Evolutionary conservation across 2,888 invertebrate genomes (phyloP).

Genomic region (Epirrhoe alternata): DNA sequence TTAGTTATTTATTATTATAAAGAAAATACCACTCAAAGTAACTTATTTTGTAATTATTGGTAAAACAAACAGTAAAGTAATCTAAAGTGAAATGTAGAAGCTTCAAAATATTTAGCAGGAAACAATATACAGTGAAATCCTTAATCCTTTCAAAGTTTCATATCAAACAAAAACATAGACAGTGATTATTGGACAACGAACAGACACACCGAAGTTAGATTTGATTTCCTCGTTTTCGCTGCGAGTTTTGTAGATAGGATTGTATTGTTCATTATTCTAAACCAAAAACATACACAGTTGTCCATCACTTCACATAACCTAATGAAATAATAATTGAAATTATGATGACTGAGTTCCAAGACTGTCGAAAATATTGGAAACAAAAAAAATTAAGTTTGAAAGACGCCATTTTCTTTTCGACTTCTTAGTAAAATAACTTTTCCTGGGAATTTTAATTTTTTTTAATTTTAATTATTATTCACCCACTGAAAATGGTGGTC

Average conservation of each 20-base stretch:
- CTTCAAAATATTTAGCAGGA: not conserved
- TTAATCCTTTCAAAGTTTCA: not conserved
- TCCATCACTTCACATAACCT: not conserved
- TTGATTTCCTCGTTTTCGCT: slow-evolving; percentile 21
- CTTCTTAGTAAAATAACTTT: no score
- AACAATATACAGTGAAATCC: not conserved
- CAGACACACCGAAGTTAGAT: slow-evolving; percentile 26
- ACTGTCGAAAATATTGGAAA: no score
- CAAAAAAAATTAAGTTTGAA: no score
- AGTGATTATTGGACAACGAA: slow-evolving; percentile 27
- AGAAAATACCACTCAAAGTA: no score
- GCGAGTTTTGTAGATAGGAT: slow-evolving; percentile 20
- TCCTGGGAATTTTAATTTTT: no score
- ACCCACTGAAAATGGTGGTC: no score
- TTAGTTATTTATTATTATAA: no score
- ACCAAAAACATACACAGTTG: not conserved
- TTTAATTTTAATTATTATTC: no score
- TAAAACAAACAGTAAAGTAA: not conserved
- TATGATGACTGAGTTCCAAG: no score
- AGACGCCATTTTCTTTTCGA: no score
- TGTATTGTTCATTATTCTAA: slow-evolving; percentile 18
- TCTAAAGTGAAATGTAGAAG: not conserved
- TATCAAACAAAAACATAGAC: slow-evolving; percentile 14
- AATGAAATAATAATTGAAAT: not conserved
- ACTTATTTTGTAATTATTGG: no score